Conservation (phyloP, 2,797 vertebrate species). For the Enteromius radiatus region DNA sequence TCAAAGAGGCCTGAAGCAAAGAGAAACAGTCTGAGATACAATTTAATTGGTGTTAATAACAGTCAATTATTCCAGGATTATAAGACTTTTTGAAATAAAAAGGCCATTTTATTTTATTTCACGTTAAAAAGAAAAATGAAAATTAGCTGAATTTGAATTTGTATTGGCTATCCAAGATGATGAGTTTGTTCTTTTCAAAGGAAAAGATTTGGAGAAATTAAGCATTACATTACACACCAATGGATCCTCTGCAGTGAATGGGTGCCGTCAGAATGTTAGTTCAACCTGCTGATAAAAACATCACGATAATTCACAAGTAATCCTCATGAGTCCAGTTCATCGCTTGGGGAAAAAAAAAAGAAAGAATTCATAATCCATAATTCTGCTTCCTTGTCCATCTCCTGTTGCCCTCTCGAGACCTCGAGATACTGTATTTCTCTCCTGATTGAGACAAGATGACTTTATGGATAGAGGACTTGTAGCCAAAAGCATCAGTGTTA, state of each 20-base stretch:
- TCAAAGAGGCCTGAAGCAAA: constrained; percentile 55
- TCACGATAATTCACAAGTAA: too few species aligned
- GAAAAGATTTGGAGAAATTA: neutral
- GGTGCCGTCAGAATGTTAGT: too few species aligned
- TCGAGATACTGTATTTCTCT: too few species aligned
- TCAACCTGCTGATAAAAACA: too few species aligned
- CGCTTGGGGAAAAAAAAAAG: too few species aligned
- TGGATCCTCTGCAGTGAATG: too few species aligned
- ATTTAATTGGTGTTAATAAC: constrained; percentile 15
- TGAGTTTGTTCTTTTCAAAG: neutral
- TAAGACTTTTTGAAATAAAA: neutral
- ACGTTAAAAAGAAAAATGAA: neutral
- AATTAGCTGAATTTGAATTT: neutral
- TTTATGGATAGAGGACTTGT: neutral
- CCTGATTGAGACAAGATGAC: neutral
- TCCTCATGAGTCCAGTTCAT: too few species aligned
- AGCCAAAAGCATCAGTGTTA: too few species aligned
- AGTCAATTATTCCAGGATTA: constrained; percentile 5
- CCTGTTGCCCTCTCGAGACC: too few species aligned
- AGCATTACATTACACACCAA: neutral
- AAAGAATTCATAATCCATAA: too few species aligned
- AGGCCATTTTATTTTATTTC: neutral
- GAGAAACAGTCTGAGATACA: constrained; percentile 7
- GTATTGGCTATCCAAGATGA: neutral
- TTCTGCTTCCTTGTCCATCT: too few species aligned